Base-by-base conservation (phyloP, 2,888 invertebrate species). In the Steinernema carpocapsae region DNA sequence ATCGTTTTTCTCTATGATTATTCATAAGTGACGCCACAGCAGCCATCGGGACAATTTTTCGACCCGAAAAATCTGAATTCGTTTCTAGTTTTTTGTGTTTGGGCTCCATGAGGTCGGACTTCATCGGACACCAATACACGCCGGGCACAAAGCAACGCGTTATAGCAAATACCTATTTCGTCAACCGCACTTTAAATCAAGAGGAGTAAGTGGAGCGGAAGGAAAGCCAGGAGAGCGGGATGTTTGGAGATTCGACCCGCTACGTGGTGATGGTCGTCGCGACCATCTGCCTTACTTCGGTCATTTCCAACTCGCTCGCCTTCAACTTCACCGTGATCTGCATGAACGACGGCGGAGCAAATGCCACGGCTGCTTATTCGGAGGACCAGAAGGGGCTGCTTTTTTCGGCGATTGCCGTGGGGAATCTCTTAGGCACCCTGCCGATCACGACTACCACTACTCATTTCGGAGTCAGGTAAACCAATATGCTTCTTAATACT, bases 251-350 rank as follows among this genome's bases (percentile, higher is more conserved):
- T 24, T 56, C 56, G 6, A 56, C 56, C 2, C 56, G 56, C 26
- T 56, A 56, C 26, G 56, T 17, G n/a, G 56, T 56, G 24, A 56
- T 56, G 56, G 56, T 17, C 2, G 56, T 77, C 22, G 24, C 71
- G 26, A 73, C 70, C 4, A 26, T 52, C 17, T 77, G 76, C 70
- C 46, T 76, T 37, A 77, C 73, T 0, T 17, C 32, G 22, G 51
- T 73, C 17, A 22, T 77, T 1, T 37, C 46, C 48, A 77, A 77
- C 56, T 77, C 77, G 22, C 42, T 77, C n/a, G 73, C 76, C 3
- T n/a, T n/a, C n/a, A n/a, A n/a, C n/a, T n/a, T n/a, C n/a, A n/a
- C n/a, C n/a, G n/a, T n/a, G n/a, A n/a, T n/a, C n/a, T n/a, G 77
- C 74, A 77, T 77, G 77, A 56, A 26, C 56, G 56, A 56, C 26